Percentiles rank a stretch among this genome's conserved stretches.
Evolutionary conservation across 2,113 vertebrate species (phyloP).

Genomic region (Lipotes vexillifer): DNA sequence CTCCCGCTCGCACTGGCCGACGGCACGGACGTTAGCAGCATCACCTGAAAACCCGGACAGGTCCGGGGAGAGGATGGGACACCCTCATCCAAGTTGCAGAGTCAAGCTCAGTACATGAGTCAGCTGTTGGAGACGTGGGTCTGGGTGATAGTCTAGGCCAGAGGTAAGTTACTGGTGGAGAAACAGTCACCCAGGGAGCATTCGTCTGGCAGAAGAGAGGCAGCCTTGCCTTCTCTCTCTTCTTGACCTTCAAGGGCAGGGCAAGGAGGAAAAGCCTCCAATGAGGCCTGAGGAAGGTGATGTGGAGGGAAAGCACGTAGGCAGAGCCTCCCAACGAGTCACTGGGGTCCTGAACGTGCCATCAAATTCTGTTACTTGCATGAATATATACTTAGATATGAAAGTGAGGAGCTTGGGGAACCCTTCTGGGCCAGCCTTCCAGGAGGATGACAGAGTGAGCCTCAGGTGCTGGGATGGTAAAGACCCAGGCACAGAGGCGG

Average conservation of each 20-base stretch:
- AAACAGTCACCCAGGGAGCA: too few species aligned
- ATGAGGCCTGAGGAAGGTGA: neutral
- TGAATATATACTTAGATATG: too few species aligned
- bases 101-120: neutral
- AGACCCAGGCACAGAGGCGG: accelerated
- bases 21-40: accelerated
- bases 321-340: neutral
- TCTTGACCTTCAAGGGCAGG: neutral
- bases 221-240: accelerated
- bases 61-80: neutral
- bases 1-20: accelerated
- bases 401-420: neutral
- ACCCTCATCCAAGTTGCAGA: neutral
- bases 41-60: accelerated
- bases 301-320: too few species aligned
- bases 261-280: neutral
- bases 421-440: accelerated
- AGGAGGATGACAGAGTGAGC: accelerated
- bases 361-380: neutral
- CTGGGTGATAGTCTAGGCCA: neutral
- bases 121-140: too few species aligned
- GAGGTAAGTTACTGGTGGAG: neutral
- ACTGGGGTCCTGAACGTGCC: neutral
- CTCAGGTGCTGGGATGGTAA: too few species aligned
- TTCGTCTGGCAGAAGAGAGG: neutral